Evolutionary conservation across 1,140 invertebrate genomes (phyloP).

Genomic region (Bombus polaris): DNA sequence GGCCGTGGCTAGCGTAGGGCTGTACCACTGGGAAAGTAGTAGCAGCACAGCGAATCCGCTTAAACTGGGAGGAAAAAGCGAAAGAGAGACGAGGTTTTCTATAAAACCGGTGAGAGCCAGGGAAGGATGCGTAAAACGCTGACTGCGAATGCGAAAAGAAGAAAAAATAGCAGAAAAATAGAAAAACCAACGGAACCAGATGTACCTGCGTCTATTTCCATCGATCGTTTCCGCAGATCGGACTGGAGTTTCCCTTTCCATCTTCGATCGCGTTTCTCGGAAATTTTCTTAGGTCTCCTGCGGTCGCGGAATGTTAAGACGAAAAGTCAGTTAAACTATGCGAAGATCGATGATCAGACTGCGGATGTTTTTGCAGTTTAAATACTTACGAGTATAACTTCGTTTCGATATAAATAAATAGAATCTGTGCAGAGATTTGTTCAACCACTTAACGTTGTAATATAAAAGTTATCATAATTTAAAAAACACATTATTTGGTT

Average conservation of each 20-base stretch:
- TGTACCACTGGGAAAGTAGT: constrained; percentile 9
- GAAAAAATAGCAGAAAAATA: too few relatives aligned
- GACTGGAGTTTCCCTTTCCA: not conserved
- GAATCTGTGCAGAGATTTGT: too few relatives aligned
- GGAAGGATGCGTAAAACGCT: not conserved
- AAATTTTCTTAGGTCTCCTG: not conserved
- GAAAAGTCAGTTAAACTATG: too few relatives aligned
- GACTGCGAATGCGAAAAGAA: not conserved
- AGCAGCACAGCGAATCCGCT: constrained; percentile 3
- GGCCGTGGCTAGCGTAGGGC: not conserved
- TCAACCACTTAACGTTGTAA: too few relatives aligned
- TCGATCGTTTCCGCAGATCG: not conserved
- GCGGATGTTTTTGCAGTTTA: too few relatives aligned
- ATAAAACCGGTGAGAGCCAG: not conserved
- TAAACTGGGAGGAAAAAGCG: not conserved
- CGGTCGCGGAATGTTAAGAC: too few relatives aligned
- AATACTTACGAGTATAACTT: too few relatives aligned
- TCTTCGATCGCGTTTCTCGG: not conserved
- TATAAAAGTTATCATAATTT: too few relatives aligned
- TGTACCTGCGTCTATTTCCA: not conserved
- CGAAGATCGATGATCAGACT: too few relatives aligned
- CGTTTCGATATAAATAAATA: too few relatives aligned
- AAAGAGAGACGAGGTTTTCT: too few relatives aligned
- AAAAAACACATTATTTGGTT: too few relatives aligned
- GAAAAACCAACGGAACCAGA: not conserved